Evolutionary conservation across 2,797 vertebrate genomes (phyloP).

Genomic region (Oryzias dopingdopingensis): DNA sequence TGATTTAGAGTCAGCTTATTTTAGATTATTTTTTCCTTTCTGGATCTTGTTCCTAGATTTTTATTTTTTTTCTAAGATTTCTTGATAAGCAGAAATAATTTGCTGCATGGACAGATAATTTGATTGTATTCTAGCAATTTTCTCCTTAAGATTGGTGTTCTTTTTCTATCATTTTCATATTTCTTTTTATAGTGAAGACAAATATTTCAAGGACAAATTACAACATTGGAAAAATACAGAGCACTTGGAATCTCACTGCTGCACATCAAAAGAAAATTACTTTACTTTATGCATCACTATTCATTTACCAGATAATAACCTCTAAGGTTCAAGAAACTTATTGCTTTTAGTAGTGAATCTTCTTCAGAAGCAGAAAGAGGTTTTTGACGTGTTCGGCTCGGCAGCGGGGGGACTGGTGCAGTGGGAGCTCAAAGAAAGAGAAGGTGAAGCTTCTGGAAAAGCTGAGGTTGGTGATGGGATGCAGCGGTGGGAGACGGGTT

Average conservation of each 20-base stretch:
- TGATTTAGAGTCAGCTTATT: too few relatives aligned
- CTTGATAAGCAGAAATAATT: too few relatives aligned
- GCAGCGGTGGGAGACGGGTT: constrained; percentile 72
- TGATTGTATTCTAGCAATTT: too few relatives aligned
- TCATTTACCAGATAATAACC: background rate
- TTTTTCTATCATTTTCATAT: too few relatives aligned
- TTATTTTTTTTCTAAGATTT: too few relatives aligned
- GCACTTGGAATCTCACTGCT: background rate
- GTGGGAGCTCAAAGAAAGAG: constrained; percentile 84
- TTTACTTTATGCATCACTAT: background rate
- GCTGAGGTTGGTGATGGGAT: constrained; percentile 72
- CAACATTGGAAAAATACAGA: constrained; percentile 2
- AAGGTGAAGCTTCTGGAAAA: constrained; percentile 80
- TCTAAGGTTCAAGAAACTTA: too few relatives aligned
- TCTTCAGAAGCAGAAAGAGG: constrained; percentile 69
- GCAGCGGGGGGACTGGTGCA: constrained; percentile 71
- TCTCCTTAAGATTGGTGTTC: too few relatives aligned
- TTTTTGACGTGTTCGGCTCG: constrained; percentile 68
- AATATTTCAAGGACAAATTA: background rate
- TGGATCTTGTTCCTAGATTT: too few relatives aligned
- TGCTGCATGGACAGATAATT: too few relatives aligned
- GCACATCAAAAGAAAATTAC: background rate
- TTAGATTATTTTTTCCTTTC: too few relatives aligned
- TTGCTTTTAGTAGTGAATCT: constrained; percentile 65
- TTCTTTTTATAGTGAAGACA: too few relatives aligned